Percentiles rank a stretch among this genome's conserved stretches.
Evolutionary conservation across 1,140 invertebrate species (phyloP).

Genomic region (Alviniconcha marisindica): DNA sequence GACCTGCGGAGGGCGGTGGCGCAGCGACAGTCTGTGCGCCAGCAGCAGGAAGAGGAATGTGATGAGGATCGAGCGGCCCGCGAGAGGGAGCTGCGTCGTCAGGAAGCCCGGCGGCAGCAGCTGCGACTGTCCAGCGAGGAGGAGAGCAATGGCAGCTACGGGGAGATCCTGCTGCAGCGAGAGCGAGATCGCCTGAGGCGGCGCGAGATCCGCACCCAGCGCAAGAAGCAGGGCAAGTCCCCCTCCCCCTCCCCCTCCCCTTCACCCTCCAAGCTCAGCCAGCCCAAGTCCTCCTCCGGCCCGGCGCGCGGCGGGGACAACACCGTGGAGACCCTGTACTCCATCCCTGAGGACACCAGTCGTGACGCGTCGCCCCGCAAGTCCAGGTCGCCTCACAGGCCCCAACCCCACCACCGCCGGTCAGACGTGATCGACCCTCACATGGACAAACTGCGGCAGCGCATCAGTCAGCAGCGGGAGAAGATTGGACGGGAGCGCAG

Average conservation of each 20-base stretch:
- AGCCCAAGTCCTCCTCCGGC: not conserved
- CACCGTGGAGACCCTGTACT: constrained; percentile 47
- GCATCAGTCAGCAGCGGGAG: constrained; percentile 55
- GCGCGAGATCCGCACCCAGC: constrained; percentile 26
- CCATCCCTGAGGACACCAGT: constrained; percentile 57
- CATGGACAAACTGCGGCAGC: constrained; percentile 68
- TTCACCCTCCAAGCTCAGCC: not conserved
- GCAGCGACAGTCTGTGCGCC: not conserved
- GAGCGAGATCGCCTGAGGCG: constrained; percentile 45
- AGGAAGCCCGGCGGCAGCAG: constrained; percentile 30
- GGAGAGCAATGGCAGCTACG: constrained; percentile 58
- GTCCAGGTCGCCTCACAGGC: constrained; percentile 40
- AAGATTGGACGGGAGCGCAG: constrained; percentile 61
- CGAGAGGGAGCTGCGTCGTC: constrained; percentile 34
- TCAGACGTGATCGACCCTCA: constrained; percentile 73
- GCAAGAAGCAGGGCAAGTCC: constrained; percentile 43
- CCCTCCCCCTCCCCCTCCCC: constrained; percentile 21
- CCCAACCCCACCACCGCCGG: constrained; percentile 43
- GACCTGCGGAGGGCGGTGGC: constrained; percentile 35
- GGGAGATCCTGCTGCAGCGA: constrained; percentile 37
- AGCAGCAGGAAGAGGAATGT: constrained; percentile 14
- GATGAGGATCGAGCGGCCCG: constrained; percentile 30
- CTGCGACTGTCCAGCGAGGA: constrained; percentile 52
- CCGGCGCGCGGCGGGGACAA: not conserved
- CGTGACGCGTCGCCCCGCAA: constrained; percentile 44